Evolutionary conservation across 2,797 vertebrate species (phyloP).

Genomic region (Balearica regulorum): DNA sequence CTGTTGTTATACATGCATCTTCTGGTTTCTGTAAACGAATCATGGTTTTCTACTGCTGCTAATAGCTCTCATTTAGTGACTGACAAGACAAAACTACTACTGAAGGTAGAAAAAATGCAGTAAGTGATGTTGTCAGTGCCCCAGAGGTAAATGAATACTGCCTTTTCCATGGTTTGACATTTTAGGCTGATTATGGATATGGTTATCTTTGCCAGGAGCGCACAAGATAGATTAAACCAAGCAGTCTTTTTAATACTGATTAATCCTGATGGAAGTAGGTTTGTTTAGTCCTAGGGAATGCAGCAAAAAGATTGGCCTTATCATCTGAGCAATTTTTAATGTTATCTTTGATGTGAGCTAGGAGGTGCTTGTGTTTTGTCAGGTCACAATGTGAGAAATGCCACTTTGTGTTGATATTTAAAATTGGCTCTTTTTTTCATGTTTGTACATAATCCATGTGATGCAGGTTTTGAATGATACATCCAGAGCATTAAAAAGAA

Average conservation of each 20-base stretch:
- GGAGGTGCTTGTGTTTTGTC: background rate
- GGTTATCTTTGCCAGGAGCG: conserved; percentile 10
- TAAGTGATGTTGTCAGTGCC: conserved; percentile 27
- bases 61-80: background rate
- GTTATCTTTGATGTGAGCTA: background rate
- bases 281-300: conserved; percentile 9
- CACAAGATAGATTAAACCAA: conserved; percentile 23
- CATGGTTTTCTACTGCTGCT: background rate
- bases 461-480: background rate
- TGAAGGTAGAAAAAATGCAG: background rate
- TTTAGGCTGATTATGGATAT: conserved; percentile 41
- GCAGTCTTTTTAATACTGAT: conserved; percentile 4
- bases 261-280: conserved; percentile 24
- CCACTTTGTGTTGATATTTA: background rate
- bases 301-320: background rate
- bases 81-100: background rate
- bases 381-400: conserved; percentile 16
- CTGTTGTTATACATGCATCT: background rate
- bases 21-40: background rate
- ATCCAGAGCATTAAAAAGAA: background rate
- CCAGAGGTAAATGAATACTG: conserved; percentile 21
- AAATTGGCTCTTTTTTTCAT: background rate
- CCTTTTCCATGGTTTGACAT: conserved; percentile 27
- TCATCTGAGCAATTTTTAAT: conserved; percentile 13
- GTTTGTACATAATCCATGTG: background rate